Base-by-base conservation (phyloP, 2,888 invertebrate genomes). In the Anthrax anthrax region DNA sequence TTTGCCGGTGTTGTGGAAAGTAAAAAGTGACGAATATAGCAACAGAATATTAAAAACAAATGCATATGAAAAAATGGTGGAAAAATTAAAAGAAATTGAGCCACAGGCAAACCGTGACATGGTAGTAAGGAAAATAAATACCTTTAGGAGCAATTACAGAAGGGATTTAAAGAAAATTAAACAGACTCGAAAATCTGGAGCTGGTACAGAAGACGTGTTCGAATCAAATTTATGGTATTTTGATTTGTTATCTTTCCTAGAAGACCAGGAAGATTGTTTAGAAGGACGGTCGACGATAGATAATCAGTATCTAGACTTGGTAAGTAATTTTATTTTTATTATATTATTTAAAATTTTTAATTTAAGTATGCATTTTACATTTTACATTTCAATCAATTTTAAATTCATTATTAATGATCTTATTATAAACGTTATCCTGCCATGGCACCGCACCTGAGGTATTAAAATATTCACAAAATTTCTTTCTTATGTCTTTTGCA, bases 1-100 rank as follows among this genome's bases (percentile, higher is more conserved):
- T 17, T 50, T 49, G 8, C 51, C 52, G 9, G 50, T 45, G 14
- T 39, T 55, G 9, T 56, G 56, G 55, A 54, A 54, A 18, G 23
- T 47, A 8, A 51, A 51, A 23, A 49, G 48, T 40, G 39, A 47
- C 8, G 46, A 32, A 6, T 56, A 54, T 37, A 52, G 49, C 27
- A 46, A 56, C 29, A 50, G 50, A 37, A 38, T 44, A 4, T 36
- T 46, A 9, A 51, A 54, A 39, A 45, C 47, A 9, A 17, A 38
- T 17, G 51, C 53, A 19, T 56, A 54, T 37, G n/a, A 46, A 12
- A 47, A 47, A 37, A 19, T 56, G 16, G 38, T 46, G 3, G 40
- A 47, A 3, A 53, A 51, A 42, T 40, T 51, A 36, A 43, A 44
- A 9, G 42, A 49, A 42, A 43, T 53, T 14, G 50, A 50, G 8